Percentiles rank a stretch among this genome's conserved stretches.
phyloP scores from a whole-genome alignment of 2,888 invertebrate genomes.

The Dryomyza anilis region DNA sequence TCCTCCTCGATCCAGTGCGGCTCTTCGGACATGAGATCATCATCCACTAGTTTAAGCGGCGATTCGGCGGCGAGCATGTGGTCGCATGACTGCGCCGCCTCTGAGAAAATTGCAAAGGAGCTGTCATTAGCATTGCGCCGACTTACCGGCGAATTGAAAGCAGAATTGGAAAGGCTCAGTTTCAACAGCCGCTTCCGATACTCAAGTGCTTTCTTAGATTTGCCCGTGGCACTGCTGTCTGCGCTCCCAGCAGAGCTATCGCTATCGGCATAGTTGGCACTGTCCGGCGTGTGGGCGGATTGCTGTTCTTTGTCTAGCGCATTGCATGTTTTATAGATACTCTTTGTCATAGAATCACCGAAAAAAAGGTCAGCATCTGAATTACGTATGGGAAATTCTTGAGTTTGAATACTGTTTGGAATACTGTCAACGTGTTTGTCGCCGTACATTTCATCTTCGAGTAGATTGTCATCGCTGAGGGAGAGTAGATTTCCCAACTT shows the following conservation, averaged over 20 bases:
- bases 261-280: conserved; percentile 33
- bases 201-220: conserved; percentile 50
- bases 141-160: conserved; percentile 39
- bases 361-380: neutral
- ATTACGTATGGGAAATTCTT: neutral
- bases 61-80: conserved; percentile 38
- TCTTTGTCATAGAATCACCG: neutral
- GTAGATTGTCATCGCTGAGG: conserved; percentile 35
- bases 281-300: conserved; percentile 29
- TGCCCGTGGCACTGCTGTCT: conserved; percentile 68
- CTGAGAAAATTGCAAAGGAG: conserved; percentile 34
- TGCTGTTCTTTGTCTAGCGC: conserved; percentile 35
- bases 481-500: conserved; percentile 37
- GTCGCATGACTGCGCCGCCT: conserved; percentile 38
- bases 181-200: conserved; percentile 43
- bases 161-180: conserved; percentile 43
- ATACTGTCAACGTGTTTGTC: neutral
- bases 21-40: conserved; percentile 35
- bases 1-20: conserved; percentile 41
- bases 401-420: neutral
- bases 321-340: neutral
- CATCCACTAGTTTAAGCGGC: conserved; percentile 43
- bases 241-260: conserved; percentile 67
- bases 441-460: conserved; percentile 3
- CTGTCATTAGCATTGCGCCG: conserved; percentile 26